Conservation (phyloP, 2,888 invertebrate genomes). For the Agrochola lychnidis region DNA sequence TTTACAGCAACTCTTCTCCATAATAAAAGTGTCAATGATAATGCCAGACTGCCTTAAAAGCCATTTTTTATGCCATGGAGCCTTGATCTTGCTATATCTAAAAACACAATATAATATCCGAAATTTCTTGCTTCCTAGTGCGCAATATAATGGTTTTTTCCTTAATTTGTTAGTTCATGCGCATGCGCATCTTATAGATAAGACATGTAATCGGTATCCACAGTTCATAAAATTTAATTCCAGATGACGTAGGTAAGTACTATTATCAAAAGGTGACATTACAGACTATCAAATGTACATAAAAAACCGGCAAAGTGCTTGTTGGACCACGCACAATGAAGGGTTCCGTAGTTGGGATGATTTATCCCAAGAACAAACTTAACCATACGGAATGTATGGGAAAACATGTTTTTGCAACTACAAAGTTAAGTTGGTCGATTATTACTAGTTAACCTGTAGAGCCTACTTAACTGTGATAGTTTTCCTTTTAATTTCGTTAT, state of each 20-base stretch:
- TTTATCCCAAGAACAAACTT: no score
- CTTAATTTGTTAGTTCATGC: conserved; percentile 6
- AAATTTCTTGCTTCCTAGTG: background rate
- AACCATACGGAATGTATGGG: no score
- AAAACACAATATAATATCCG: background rate
- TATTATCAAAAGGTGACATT: conserved; percentile 41
- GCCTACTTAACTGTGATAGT: no score
- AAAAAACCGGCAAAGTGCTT: conserved; percentile 34
- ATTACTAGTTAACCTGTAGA: no score
- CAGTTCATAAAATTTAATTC: conserved; percentile 28
- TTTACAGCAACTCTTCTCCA: conserved; percentile 7
- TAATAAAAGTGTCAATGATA: conserved; percentile 21
- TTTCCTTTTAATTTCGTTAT: no score
- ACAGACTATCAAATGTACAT: conserved; percentile 35
- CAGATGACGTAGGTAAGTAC: conserved; percentile 11
- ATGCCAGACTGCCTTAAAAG: conserved; percentile 4
- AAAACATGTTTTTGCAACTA: no score
- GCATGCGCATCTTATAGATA: conserved; percentile 34
- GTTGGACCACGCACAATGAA: no score
- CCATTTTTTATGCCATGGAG: background rate
- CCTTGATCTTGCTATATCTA: background rate
- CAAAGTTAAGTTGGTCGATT: no score
- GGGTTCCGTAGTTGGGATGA: no score
- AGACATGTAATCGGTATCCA: conserved; percentile 21
- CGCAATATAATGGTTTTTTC: conserved; percentile 7